Percentiles rank a stretch among this genome's conserved stretches.
These are phyloP conservation scores for Eupithecia exiguata DNA, from an alignment of 2,888 invertebrate species.

Conservation along the genomic window DNA sequence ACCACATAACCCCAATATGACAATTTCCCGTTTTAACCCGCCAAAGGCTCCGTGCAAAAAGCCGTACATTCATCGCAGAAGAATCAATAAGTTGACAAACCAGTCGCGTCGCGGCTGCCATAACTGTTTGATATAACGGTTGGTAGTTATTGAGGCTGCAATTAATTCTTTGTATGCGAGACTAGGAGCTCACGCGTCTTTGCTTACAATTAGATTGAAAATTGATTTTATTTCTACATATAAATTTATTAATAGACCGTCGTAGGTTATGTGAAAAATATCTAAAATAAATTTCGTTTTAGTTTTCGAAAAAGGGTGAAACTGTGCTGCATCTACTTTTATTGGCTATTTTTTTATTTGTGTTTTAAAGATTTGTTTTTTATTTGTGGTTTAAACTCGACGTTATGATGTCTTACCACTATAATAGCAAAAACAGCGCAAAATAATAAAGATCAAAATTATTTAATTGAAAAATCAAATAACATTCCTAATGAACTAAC, in stretches of 20 bases:
- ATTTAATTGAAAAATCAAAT: too few species aligned
- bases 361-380: too few species aligned
- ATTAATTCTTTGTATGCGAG: slow-evolving; percentile 14
- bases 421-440: too few species aligned
- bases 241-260: background rate
- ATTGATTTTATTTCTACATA: background rate
- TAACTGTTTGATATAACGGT: slow-evolving; percentile 43
- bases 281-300: background rate
- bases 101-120: slow-evolving; percentile 31
- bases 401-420: too few species aligned
- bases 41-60: slow-evolving; percentile 18
- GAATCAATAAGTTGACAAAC: slow-evolving; percentile 44
- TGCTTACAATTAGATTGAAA: background rate
- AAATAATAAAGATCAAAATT: too few species aligned
- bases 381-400: too few species aligned
- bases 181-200: background rate
- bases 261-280: background rate
- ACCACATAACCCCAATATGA: background rate
- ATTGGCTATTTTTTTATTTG: too few species aligned
- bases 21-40: slow-evolving; percentile 11
- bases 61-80: slow-evolving; percentile 19
- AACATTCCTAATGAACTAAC: too few species aligned
- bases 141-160: slow-evolving; percentile 23
- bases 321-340: background rate
- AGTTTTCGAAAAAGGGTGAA: background rate